Evolutionary conservation across 2,797 vertebrate genomes (phyloP), one percentile per base, ranked within the genome.

Genomic region (Avahi laniger): DNA sequence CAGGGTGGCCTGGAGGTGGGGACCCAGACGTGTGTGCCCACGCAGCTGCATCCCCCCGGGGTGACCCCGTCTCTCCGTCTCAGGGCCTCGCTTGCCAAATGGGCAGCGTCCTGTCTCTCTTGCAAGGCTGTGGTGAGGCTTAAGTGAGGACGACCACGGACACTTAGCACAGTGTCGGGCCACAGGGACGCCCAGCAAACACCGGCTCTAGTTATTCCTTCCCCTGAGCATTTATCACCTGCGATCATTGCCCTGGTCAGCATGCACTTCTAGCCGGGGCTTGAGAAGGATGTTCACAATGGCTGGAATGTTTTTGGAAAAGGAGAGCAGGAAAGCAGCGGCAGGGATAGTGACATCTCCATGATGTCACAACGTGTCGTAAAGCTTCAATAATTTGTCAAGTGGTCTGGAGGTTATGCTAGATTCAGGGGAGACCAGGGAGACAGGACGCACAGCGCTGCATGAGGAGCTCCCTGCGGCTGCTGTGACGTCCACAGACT

Each of bases 371-470:
- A 17, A 2, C 26, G 1, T 38, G 18, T 18, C 18, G 17, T 59
- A 41, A 30, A 80, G 52, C 8, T 41, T 43, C 26, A 11, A 24
- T 41, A 5, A 65, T 20, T 57, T 24, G 9, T 79, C 50, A 79
- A 9, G 15, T 15, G 8, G 43, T 50, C 59, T 35, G 81, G 20
- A 63, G 43, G 78, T 38, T 11, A 10, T 17, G 8, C n/a, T 2
- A 0, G 30, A 6, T 43, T 82, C 28, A 20, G 80, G 13, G 14
- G 81, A 65, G 20, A n/a, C 20, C 43, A 24, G 43, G 4, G 43
- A 65, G 38, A 26, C 7, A 0, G 2, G 4, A 5, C 11, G 7
- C 54, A 9, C 1, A 17, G 30, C 12, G 26, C 81, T 18, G 35
- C 10, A 12, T 30, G 17, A 4, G 2, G 52, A 41, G 52, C 41